phyloP scores from a whole-genome alignment of 2,797 vertebrate species.

The Borostomias antarcticus region DNA sequence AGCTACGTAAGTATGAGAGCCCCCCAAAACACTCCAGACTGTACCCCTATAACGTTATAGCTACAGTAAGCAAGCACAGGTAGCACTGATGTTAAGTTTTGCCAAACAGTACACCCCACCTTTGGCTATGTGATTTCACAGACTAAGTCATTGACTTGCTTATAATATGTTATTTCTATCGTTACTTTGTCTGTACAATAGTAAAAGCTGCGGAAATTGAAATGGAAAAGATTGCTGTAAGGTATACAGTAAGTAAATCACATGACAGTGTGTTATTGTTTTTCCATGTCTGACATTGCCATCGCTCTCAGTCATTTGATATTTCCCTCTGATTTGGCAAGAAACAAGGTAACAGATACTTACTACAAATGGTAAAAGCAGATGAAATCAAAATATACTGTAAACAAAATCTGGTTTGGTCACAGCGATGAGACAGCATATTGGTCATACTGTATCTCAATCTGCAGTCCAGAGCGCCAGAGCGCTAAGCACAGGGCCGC shows the following conservation, averaged over 20 bases:
- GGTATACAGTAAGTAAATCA: conserved; percentile 26
- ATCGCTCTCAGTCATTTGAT: conserved; percentile 35
- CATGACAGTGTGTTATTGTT: conserved; percentile 24
- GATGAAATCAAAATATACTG: neutral
- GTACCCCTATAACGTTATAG: neutral
- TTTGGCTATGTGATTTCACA: no score
- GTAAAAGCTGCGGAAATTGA: no score
- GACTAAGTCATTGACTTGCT: no score
- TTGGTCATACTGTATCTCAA: neutral
- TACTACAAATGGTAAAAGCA: conserved; percentile 29
- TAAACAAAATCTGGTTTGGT: neutral
- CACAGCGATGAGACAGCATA: neutral
- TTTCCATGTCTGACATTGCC: conserved; percentile 12
- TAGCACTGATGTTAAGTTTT: neutral
- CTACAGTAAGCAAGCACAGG: neutral
- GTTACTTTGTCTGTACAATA: no score
- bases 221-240: conserved; percentile 12
- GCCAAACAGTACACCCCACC: neutral
- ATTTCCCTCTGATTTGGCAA: conserved; percentile 26
- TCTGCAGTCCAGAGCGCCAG: neutral
- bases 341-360: conserved; percentile 21
- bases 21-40: neutral
- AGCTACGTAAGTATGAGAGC: conserved; percentile 6
- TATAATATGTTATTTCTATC: no score
- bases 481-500: no score